phyloP scores from a whole-genome alignment of 2,113 vertebrate genomes.

The Hippocampus comes region DNA sequence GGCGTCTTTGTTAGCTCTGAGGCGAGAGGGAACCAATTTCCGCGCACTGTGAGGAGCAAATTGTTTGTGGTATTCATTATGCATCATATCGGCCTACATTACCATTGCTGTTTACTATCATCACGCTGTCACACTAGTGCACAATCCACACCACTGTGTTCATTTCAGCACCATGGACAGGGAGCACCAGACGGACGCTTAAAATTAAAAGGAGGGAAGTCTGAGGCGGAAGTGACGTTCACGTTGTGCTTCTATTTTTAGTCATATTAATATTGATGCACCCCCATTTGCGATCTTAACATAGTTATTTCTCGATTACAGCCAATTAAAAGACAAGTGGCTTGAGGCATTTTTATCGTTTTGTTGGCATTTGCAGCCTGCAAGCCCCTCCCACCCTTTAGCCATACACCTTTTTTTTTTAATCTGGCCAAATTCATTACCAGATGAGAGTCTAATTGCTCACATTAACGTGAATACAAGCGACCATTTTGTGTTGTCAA shows the following conservation, averaged over 20 bases:
- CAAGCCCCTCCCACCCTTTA: slow-evolving; percentile 9
- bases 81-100: not conserved
- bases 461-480: not conserved
- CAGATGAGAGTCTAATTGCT: slow-evolving; percentile 9
- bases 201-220: slow-evolving; percentile 3
- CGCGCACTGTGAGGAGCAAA: not conserved
- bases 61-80: not conserved
- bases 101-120: not conserved
- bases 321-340: slow-evolving; percentile 26
- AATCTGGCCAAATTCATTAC: not conserved
- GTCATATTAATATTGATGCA: slow-evolving; percentile 68
- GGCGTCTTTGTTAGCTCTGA: slow-evolving; percentile 42
- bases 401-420: slow-evolving; percentile 21
- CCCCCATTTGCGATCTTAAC: slow-evolving; percentile 36
- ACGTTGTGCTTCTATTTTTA: slow-evolving; percentile 69
- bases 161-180: slow-evolving; percentile 73
- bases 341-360: not conserved
- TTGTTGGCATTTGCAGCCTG: slow-evolving; percentile 33
- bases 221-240: slow-evolving; percentile 48
- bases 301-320: slow-evolving; percentile 5
- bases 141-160: slow-evolving; percentile 16
- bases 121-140: not conserved
- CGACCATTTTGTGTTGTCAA: slow-evolving; percentile 13
- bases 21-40: slow-evolving; percentile 19
- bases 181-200: not conserved